A percentile compares a stretch with the other conserved stretches of the same genome.
Conservation (phyloP, 2,888 invertebrate species). For the Hetaerina titia region DNA sequence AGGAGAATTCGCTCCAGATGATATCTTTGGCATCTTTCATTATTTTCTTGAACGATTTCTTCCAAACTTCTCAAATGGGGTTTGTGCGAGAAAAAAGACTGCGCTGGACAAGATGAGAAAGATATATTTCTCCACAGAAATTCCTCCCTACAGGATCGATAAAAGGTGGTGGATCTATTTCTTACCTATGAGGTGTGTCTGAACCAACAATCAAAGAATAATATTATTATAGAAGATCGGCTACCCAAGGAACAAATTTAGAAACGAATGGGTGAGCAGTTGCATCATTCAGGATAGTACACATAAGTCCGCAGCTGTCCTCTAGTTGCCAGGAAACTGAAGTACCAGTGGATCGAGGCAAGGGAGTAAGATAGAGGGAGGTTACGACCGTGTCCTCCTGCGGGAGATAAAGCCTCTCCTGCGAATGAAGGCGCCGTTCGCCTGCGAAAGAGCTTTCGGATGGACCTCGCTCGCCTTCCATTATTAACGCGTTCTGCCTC, state of each 20-base stretch:
- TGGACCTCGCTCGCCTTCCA: conserved; percentile 13
- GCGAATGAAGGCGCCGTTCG: neutral
- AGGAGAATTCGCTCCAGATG: conserved; percentile 27
- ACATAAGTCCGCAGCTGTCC: too few species aligned
- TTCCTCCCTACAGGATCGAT: neutral
- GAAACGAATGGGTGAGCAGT: too few species aligned
- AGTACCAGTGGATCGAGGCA: neutral
- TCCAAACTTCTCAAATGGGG: conserved; percentile 55
- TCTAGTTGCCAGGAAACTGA: neutral
- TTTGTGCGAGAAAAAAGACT: neutral
- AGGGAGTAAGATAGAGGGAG: neutral
- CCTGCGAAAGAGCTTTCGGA: neutral
- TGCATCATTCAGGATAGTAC: too few species aligned
- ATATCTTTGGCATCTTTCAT: conserved; percentile 66
- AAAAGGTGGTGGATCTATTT: too few species aligned
- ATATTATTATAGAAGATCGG: too few species aligned
- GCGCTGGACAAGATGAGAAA: neutral
- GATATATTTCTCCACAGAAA: neutral
- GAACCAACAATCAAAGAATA: too few species aligned
- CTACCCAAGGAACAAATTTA: too few species aligned
- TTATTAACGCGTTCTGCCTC: conserved; percentile 2
- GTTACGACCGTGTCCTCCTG: neutral
- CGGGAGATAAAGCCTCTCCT: conserved; percentile 15
- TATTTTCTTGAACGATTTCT: conserved; percentile 62
- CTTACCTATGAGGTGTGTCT: too few species aligned